Evolutionary conservation across 2,113 vertebrate genomes (phyloP).

Genomic region (Leiothrix lutea): DNA sequence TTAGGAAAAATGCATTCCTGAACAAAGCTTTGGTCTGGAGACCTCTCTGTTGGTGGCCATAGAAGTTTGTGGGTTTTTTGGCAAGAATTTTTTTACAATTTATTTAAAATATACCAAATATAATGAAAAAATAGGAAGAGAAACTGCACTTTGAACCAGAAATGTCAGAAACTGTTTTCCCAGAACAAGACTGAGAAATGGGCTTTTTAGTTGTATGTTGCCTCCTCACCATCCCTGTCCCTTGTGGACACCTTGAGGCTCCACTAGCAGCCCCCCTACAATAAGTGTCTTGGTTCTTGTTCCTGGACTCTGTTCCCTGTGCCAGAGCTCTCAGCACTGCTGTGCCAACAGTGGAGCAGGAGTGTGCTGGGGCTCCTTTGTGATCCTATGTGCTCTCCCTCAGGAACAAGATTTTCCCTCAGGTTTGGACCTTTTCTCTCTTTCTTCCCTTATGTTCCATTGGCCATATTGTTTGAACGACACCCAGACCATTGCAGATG

Average conservation of each 20-base stretch:
- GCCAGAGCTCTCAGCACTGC: background rate
- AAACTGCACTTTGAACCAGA: background rate
- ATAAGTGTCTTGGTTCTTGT: background rate
- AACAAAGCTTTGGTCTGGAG: background rate
- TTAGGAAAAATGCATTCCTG: background rate
- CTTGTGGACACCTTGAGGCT: background rate
- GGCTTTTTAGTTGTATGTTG: background rate
- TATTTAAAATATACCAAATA: background rate
- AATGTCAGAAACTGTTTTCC: background rate
- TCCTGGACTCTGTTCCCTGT: background rate
- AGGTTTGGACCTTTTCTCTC: background rate
- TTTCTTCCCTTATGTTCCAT: background rate
- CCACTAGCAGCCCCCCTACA: background rate
- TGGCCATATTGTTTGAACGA: rapidly evolving
- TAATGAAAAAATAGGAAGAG: background rate
- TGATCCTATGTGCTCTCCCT: background rate
- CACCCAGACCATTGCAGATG: background rate
- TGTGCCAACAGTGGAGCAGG: rapidly evolving
- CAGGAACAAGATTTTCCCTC: background rate
- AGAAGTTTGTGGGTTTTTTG: background rate
- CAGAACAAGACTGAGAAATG: background rate
- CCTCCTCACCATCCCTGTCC: background rate
- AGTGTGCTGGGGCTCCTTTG: background rate
- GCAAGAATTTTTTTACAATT: background rate
- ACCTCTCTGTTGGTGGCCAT: background rate